These are phyloP conservation scores for Miichthys miiuy DNA, from an alignment of 2,797 vertebrate genomes.

Conservation along the genomic window DNA sequence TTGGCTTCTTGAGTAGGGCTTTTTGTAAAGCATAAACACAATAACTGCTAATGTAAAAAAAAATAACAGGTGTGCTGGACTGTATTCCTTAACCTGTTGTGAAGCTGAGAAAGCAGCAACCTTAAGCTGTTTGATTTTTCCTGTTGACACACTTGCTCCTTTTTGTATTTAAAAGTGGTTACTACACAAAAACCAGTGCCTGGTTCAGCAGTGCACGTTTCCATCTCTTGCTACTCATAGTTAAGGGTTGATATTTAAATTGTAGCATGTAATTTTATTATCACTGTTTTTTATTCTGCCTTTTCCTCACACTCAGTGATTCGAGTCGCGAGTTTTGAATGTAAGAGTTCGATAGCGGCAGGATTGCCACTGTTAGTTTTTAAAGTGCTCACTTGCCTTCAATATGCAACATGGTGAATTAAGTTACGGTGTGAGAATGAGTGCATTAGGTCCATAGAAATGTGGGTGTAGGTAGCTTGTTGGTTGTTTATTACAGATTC, in stretches of 20 bases:
- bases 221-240: slow-evolving; percentile 20
- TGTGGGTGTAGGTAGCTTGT: slow-evolving; percentile 12
- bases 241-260: slow-evolving; percentile 20
- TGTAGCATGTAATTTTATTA: slow-evolving; percentile 29
- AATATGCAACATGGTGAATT: slow-evolving; percentile 35
- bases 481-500: neutral
- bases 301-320: slow-evolving; percentile 37
- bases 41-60: slow-evolving; percentile 42
- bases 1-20: slow-evolving; percentile 31
- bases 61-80: slow-evolving; percentile 29
- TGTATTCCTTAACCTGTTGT: slow-evolving; percentile 41
- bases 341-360: slow-evolving; percentile 19
- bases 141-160: slow-evolving; percentile 42
- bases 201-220: slow-evolving; percentile 30
- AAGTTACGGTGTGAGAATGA: slow-evolving; percentile 19
- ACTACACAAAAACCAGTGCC: slow-evolving; percentile 22
- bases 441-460: slow-evolving; percentile 14
- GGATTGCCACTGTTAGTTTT: slow-evolving; percentile 24
- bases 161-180: slow-evolving; percentile 45
- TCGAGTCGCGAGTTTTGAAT: slow-evolving; percentile 19
- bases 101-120: slow-evolving; percentile 37
- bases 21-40: slow-evolving; percentile 35
- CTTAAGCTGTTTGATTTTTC: slow-evolving; percentile 29
- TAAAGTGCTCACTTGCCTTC: slow-evolving; percentile 33
- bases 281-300: slow-evolving; percentile 51